Evolutionary conservation across 2,888 invertebrate species (phyloP).

Genomic region (Leptopterna dolabrata): DNA sequence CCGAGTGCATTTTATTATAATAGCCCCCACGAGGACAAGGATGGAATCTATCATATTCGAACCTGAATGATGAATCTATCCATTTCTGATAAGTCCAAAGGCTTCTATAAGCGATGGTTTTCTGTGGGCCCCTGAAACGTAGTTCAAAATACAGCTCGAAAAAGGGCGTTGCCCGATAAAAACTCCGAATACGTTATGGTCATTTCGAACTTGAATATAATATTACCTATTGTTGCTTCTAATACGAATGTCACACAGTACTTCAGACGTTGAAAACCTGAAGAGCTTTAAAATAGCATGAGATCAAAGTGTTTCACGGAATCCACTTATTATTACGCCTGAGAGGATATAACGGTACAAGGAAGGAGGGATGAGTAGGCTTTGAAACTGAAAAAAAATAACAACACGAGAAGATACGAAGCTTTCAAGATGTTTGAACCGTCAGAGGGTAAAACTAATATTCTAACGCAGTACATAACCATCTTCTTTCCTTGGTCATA

Average conservation of each 20-base stretch:
- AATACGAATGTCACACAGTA: neutral
- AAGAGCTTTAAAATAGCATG: conserved; percentile 31
- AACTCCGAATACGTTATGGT: neutral
- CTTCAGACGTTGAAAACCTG: neutral
- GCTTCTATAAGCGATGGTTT: conserved; percentile 10
- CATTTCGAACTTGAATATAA: conserved; percentile 5
- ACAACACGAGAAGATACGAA: neutral
- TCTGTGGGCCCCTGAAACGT: neutral
- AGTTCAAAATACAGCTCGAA: neutral
- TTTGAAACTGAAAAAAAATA: conserved; percentile 19
- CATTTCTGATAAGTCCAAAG: conserved; percentile 33
- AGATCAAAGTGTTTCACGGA: conserved; percentile 1
- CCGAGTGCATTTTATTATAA: neutral
- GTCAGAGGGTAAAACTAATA: conserved; percentile 36
- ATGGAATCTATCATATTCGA: neutral
- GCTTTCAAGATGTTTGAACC: conserved; percentile 28
- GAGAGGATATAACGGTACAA: conserved; percentile 9
- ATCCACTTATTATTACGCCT: conserved; percentile 29
- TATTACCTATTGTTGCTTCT: neutral
- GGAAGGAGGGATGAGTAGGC: conserved; percentile 1
- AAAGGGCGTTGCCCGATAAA: conserved; percentile 25
- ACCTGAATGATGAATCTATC: conserved; percentile 46
- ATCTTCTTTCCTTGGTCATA: conserved; percentile 12
- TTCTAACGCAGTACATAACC: neutral
- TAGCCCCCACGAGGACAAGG: neutral